phyloP scores from a whole-genome alignment of 2,113 vertebrate genomes.

The Ammodytes marinus region DNA sequence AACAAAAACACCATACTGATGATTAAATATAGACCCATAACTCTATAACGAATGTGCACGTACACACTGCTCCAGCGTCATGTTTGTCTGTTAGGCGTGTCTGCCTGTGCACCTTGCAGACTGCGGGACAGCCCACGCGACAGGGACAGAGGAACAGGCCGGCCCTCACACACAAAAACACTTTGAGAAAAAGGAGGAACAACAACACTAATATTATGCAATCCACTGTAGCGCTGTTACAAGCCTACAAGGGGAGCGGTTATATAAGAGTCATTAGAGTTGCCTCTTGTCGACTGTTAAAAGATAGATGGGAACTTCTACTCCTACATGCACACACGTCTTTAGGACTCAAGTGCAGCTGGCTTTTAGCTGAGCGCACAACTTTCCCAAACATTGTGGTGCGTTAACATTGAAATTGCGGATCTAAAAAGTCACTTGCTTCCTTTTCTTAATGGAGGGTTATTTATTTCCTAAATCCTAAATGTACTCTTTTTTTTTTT shows the following conservation, averaged over 20 bases:
- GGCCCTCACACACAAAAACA: constrained; percentile 16
- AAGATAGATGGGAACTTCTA: constrained; percentile 61
- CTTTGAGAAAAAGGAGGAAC: constrained; percentile 20
- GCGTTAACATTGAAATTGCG: constrained; percentile 9
- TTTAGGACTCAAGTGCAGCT: constrained; percentile 27
- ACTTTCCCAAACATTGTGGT: constrained; percentile 37
- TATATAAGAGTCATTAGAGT: constrained; percentile 74
- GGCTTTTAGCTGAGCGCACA: constrained; percentile 34
- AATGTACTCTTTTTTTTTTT: no score
- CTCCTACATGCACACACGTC: constrained; percentile 55
- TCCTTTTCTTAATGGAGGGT: neutral
- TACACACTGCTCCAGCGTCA: neutral
- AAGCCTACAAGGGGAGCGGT: constrained; percentile 64
- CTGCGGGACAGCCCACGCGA: neutral
- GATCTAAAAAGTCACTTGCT: neutral
- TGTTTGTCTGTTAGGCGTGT: neutral
- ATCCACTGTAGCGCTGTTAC: constrained; percentile 23
- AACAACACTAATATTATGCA: constrained; percentile 62
- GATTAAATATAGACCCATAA: no score
- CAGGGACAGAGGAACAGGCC: neutral
- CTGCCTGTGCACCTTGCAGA: neutral
- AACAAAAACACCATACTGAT: neutral
- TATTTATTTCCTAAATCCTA: no score
- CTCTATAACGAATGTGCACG: neutral
- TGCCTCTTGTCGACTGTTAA: constrained; percentile 54